Evolutionary conservation across 2,797 vertebrate genomes (phyloP).

Genomic region (Catostomus latipinnis): DNA sequence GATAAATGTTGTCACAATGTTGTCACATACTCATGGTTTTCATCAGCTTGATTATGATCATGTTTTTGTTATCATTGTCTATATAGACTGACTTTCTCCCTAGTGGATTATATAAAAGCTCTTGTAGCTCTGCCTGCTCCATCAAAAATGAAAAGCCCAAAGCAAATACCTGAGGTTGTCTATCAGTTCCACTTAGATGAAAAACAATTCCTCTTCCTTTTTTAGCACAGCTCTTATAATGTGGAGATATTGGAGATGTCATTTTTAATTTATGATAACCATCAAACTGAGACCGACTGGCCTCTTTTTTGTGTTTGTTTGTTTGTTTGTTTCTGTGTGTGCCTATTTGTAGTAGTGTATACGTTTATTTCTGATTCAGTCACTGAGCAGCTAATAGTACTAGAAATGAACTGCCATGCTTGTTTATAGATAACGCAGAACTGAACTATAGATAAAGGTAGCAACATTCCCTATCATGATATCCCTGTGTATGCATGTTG

Average conservation of each 20-base stretch:
- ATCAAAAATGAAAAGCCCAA: slow-evolving; percentile 34
- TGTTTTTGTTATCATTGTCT: slow-evolving; percentile 27
- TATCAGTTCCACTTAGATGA: slow-evolving; percentile 42
- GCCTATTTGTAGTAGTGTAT: background rate
- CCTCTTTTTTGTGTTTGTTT: background rate
- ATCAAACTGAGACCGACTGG: slow-evolving; percentile 34
- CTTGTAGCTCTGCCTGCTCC: slow-evolving; percentile 14
- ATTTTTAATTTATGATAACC: slow-evolving; percentile 38
- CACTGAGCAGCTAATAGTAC: slow-evolving; percentile 36
- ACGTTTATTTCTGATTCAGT: slow-evolving; percentile 34
- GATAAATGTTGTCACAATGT: slow-evolving; percentile 3
- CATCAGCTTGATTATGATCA: slow-evolving; percentile 18
- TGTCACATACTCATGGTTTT: slow-evolving; percentile 8
- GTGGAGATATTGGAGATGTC: slow-evolving; percentile 32
- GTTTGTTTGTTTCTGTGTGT: slow-evolving; percentile 6
- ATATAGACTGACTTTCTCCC: background rate
- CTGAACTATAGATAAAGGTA: slow-evolving; percentile 20
- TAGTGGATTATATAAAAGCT: slow-evolving; percentile 21
- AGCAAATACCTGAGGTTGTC: slow-evolving; percentile 46
- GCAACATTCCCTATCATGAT: slow-evolving; percentile 18
- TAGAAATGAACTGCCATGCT: slow-evolving; percentile 35
- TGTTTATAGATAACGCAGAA: slow-evolving; percentile 29
- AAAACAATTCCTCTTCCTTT: slow-evolving; percentile 30
- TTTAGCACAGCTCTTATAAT: slow-evolving; percentile 22
- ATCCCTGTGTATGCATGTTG: slow-evolving; percentile 15